These are phyloP conservation scores for Merodon equestris DNA, from an alignment of 2,888 invertebrate species.

Conservation along the genomic window DNA sequence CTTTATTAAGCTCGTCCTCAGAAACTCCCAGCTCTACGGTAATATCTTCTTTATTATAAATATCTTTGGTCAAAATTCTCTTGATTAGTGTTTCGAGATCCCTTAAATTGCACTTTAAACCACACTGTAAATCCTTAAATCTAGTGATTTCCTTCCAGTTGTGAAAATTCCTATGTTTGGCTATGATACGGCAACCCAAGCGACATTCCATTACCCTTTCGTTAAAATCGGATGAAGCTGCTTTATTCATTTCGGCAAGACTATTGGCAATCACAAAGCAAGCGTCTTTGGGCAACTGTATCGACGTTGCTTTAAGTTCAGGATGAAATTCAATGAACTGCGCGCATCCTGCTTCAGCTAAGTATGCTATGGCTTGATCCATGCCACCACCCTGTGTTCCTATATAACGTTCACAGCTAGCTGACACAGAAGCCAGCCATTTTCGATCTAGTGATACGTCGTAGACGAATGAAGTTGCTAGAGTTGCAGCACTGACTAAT, in stretches of 20 bases:
- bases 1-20: constrained; percentile 82
- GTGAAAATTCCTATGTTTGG: constrained; percentile 81
- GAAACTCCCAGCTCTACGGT: constrained; percentile 81
- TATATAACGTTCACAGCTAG: constrained; percentile 94
- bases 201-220: constrained; percentile 96
- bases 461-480: constrained; percentile 81
- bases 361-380: constrained; percentile 99
- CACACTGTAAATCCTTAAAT: constrained; percentile 87
- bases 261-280: constrained; percentile 97
- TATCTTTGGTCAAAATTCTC: constrained; percentile 82
- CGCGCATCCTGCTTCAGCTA: constrained; percentile 90
- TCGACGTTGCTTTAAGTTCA: constrained; percentile 84
- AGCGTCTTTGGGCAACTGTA: constrained; percentile 89
- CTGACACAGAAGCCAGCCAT: constrained; percentile 91
- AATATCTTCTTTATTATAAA: constrained; percentile 86
- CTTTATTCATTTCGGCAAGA: constrained; percentile 93
- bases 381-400: constrained; percentile 99
- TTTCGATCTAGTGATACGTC: constrained; percentile 76
- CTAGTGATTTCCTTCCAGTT: constrained; percentile 84
- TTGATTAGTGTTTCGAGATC: constrained; percentile 86
- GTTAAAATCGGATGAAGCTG: constrained; percentile 94
- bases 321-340: constrained; percentile 97
- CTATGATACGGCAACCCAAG: constrained; percentile 90
- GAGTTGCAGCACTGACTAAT: constrained; percentile 94
- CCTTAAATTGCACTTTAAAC: constrained; percentile 82